Evolutionary conservation across 2,113 vertebrate species (phyloP).

Genomic region (Rissa tridactyla): DNA sequence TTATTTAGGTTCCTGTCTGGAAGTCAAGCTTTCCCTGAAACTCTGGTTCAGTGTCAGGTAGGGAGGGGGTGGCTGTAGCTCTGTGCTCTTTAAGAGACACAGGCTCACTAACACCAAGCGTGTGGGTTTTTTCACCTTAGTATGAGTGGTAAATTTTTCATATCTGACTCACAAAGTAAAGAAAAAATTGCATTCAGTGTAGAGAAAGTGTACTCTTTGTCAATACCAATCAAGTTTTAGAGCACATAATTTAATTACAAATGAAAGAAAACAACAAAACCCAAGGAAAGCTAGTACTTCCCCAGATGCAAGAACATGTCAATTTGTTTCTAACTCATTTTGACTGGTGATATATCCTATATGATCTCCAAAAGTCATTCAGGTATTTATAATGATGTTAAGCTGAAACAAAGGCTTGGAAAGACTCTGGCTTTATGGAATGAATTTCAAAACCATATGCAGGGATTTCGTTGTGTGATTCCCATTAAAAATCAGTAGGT

Average conservation of each 20-base stretch:
- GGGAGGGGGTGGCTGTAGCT: background rate
- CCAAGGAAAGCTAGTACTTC: conserved; percentile 4
- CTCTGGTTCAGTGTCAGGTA: background rate
- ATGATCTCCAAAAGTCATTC: conserved; percentile 60
- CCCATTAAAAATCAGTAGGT: conserved; percentile 10
- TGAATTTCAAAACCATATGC: background rate
- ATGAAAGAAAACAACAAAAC: conserved; percentile 23
- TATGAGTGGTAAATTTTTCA: background rate
- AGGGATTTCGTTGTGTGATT: background rate
- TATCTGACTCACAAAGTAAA: background rate
- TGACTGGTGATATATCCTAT: conserved; percentile 41
- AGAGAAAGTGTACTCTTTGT: background rate
- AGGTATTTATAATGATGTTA: conserved; percentile 51
- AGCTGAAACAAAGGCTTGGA: conserved; percentile 21
- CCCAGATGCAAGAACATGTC: conserved; percentile 14
- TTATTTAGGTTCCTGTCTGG: background rate
- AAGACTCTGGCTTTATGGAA: conserved; percentile 24
- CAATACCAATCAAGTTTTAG: background rate
- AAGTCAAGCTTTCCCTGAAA: background rate
- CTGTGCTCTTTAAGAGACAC: background rate
- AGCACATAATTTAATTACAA: conserved; percentile 37
- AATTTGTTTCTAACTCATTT: conserved; percentile 42
- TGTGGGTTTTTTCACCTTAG: background rate
- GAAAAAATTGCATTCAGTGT: background rate
- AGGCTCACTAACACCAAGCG: background rate